Conservation (phyloP, 2,888 invertebrate genomes). For the Axea sp. region DNA sequence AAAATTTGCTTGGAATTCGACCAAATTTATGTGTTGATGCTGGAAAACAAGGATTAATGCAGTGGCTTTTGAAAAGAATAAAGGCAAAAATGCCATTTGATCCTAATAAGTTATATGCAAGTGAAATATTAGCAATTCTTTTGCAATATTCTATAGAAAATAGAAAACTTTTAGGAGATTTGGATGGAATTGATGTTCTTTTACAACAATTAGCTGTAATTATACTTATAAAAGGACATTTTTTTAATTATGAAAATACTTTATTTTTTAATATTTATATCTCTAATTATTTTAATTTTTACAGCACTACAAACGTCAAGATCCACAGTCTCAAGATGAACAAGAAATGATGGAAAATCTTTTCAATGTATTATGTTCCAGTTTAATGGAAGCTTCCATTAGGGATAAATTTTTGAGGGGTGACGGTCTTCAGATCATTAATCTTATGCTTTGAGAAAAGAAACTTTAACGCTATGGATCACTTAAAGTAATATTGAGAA, state of each 20-base stretch:
- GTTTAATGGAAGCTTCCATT: constrained; percentile 92
- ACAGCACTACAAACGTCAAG: constrained; percentile 95
- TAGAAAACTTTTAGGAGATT: constrained; percentile 89
- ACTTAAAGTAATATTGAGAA: constrained; percentile 90
- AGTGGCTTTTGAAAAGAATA: constrained; percentile 94
- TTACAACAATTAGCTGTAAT: constrained; percentile 94
- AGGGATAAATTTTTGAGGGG: constrained; percentile 95
- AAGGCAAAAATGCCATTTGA: constrained; percentile 95
- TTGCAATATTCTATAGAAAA: constrained; percentile 94
- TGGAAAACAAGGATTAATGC: constrained; percentile 93
- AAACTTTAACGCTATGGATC: constrained; percentile 98
- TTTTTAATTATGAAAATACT: too few relatives aligned
- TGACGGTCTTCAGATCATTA: constrained; percentile 99
- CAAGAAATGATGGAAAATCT: constrained; percentile 99
- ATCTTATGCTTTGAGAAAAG: constrained; percentile 98
- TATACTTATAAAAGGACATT: too few relatives aligned
- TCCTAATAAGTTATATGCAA: constrained; percentile 95
- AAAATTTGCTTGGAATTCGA: constrained; percentile 95
- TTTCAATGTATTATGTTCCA: constrained; percentile 96
- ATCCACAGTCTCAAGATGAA: constrained; percentile 94
- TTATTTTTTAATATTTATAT: constrained; percentile 11
- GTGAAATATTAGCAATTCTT: constrained; percentile 96
- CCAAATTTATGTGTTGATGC: constrained; percentile 91
- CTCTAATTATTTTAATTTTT: constrained; percentile 42
- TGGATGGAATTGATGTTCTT: constrained; percentile 97